Conservation (phyloP, 64 coral and sea anemone genomes). For the Montipora efflorescens region DNA sequence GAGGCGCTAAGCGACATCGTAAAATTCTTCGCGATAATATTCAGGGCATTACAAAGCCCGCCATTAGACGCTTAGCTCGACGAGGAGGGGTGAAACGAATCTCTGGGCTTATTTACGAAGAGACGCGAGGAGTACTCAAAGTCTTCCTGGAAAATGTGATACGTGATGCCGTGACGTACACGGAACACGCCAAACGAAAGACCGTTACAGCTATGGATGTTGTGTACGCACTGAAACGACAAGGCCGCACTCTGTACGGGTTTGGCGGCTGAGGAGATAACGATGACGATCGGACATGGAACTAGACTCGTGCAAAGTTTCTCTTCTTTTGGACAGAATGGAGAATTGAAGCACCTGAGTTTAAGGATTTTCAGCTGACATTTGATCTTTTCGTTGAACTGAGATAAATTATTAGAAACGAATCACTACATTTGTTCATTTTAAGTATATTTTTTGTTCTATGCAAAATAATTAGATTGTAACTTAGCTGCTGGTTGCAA, state of each 20-base stretch:
- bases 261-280: conserved; percentile 52
- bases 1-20: conserved; percentile 70
- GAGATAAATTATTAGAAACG: too few species aligned
- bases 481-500: too few species aligned
- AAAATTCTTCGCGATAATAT: conserved; percentile 75
- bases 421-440: too few species aligned
- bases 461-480: too few species aligned
- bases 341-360: neutral
- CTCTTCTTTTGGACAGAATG: neutral
- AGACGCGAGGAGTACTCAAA: conserved; percentile 72
- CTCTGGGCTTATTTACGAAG: conserved; percentile 76
- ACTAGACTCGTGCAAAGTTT: neutral
- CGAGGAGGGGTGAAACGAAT: conserved; percentile 70
- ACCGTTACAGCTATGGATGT: conserved; percentile 79
- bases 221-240: conserved; percentile 78
- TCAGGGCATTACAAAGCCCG: conserved; percentile 73
- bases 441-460: too few species aligned
- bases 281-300: too few species aligned
- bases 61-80: conserved; percentile 67
- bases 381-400: too few species aligned
- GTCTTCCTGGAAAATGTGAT: conserved; percentile 73
- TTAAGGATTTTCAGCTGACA: too few species aligned
- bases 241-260: conserved; percentile 75
- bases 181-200: conserved; percentile 80
- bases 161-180: conserved; percentile 73